A percentile compares a stretch with the other conserved stretches of the same genome.
Conservation (phyloP, 2,113 vertebrate genomes). For the Cisticola juncidis region DNA sequence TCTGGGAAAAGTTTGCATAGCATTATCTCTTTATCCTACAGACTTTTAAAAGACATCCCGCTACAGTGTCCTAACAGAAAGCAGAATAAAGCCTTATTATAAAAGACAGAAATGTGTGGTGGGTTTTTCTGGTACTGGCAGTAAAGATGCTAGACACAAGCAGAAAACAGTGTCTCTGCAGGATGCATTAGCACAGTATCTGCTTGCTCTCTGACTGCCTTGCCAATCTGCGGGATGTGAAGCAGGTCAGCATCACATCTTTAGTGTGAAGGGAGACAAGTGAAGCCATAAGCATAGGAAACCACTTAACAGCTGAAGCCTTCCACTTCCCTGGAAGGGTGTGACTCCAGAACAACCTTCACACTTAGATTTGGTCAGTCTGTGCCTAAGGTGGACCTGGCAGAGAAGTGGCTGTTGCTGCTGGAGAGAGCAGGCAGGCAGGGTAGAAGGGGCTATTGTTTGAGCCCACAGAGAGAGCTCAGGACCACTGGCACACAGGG, state of each 20-base stretch:
- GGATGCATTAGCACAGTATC: background rate
- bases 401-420: background rate
- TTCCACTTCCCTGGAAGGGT: background rate
- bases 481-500: background rate
- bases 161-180: background rate
- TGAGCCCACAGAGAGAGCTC: background rate
- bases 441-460: fast-evolving
- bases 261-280: background rate
- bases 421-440: background rate
- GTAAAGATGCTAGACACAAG: background rate
- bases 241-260: background rate
- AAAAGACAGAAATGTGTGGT: background rate
- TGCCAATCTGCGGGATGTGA: background rate
- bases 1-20: background rate
- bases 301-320: background rate
- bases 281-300: background rate
- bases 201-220: background rate
- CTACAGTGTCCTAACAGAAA: background rate
- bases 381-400: background rate
- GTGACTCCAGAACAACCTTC: background rate
- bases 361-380: background rate
- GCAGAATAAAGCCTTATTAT: background rate
- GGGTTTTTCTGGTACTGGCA: background rate
- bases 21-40: background rate
- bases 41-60: background rate